Conservation (phyloP, 2,113 vertebrate genomes). For the Notarius quadriscutis region DNA sequence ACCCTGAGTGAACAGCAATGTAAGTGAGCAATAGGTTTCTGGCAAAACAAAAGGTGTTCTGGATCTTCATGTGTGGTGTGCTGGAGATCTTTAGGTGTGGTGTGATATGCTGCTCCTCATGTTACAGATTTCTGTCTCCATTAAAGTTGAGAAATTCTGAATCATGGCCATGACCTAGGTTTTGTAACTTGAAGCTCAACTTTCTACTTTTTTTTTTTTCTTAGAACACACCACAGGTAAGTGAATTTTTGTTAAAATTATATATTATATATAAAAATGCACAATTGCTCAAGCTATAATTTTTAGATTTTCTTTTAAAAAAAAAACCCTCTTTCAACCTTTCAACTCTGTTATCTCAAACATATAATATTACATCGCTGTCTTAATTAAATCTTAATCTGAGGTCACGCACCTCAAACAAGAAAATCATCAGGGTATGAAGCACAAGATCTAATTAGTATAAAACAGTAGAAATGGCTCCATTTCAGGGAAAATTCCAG, state of each 20-base stretch:
- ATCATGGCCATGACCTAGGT: slow-evolving; percentile 54
- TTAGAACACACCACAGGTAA: not conserved
- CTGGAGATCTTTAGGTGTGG: slow-evolving; percentile 4
- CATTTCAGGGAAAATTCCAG: slow-evolving; percentile 79
- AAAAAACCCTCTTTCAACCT: not conserved
- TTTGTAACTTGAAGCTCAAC: slow-evolving; percentile 46
- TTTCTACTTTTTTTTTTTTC: slow-evolving; percentile 46
- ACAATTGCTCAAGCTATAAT: not conserved
- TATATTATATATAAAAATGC: not conserved
- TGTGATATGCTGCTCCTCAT: not conserved
- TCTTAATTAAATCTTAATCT: slow-evolving; percentile 41
- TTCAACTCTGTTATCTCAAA: not conserved
- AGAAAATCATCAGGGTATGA: slow-evolving; percentile 57
- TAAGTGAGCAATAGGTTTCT: not conserved
- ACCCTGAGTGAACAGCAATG: not conserved
- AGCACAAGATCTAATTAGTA: slow-evolving; percentile 76
- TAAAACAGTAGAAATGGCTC: slow-evolving; percentile 62
- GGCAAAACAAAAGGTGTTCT: not conserved
- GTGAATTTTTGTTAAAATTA: not conserved
- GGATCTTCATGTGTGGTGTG: slow-evolving; percentile 19
- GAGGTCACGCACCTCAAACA: slow-evolving; percentile 71
- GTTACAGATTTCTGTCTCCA: slow-evolving; percentile 17
- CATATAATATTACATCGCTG: not conserved
- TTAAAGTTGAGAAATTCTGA: slow-evolving; percentile 49
- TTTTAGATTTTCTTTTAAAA: not conserved